These are phyloP conservation scores for Ceuthmochares aereus DNA, from an alignment of 2,113 vertebrate genomes.

Conservation along the genomic window DNA sequence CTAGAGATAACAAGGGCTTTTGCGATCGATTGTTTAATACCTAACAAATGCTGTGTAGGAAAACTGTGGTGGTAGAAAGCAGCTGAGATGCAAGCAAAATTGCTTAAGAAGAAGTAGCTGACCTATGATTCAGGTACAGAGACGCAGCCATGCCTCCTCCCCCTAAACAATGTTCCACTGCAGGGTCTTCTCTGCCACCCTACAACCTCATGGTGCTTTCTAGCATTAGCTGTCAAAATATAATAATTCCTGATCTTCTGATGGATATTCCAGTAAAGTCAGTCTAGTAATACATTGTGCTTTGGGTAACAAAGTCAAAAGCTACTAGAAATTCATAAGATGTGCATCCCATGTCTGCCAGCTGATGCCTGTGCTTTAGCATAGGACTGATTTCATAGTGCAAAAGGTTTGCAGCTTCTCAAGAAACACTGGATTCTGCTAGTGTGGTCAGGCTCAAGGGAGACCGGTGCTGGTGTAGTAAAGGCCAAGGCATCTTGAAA, in stretches of 20 bases:
- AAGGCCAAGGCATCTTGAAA: not conserved
- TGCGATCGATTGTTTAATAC: fast-evolving
- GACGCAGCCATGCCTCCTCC: not conserved
- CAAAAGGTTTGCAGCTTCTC: not conserved
- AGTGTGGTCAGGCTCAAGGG: not conserved
- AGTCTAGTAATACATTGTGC: not conserved
- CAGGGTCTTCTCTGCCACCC: not conserved
- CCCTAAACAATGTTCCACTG: not conserved
- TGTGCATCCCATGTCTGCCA: fast-evolving
- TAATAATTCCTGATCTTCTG: not conserved
- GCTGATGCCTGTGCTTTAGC: not conserved
- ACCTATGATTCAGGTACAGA: not conserved
- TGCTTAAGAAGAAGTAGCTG: not conserved
- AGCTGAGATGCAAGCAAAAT: not conserved
- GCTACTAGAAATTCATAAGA: not conserved
- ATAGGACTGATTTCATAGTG: not conserved
- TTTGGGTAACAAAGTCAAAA: not conserved
- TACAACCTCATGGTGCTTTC: fast-evolving
- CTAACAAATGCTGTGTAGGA: not conserved
- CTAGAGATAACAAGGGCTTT: not conserved
- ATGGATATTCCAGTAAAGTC: not conserved
- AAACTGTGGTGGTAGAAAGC: not conserved
- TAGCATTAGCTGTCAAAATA: not conserved
- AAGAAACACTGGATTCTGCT: fast-evolving
- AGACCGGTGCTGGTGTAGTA: not conserved